Conservation (phyloP, 2,797 vertebrate genomes). For the Semaprochilodus insignis region DNA sequence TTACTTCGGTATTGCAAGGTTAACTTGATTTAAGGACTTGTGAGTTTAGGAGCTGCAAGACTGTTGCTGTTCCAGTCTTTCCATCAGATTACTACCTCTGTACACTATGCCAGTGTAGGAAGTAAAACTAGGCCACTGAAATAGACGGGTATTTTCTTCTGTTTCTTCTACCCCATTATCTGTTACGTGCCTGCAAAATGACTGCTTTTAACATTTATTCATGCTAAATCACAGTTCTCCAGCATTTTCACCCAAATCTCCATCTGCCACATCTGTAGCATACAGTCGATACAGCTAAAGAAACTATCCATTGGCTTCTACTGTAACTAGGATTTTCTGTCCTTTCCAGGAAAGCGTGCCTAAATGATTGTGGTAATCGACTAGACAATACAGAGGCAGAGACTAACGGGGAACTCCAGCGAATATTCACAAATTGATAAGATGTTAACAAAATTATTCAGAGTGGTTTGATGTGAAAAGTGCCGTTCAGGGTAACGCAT, state of each 20-base stretch:
- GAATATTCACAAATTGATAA: no score
- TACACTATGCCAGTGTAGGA: background rate
- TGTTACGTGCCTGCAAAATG: background rate
- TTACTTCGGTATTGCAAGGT: background rate
- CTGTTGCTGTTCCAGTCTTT: background rate
- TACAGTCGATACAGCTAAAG: background rate
- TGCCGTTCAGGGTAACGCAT: no score
- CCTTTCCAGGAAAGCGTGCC: no score
- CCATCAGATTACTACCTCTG: background rate
- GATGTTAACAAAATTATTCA: no score
- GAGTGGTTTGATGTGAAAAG: no score
- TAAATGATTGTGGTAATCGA: no score
- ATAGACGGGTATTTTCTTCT: background rate
- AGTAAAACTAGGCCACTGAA: slow-evolving; percentile 14
- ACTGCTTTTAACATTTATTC: background rate
- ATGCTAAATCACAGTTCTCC: background rate
- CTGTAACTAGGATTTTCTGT: background rate
- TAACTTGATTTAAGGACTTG: background rate
- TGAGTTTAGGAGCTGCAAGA: background rate
- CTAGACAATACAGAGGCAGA: no score
- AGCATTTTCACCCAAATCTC: background rate
- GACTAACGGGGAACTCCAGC: no score
- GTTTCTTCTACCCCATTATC: background rate
- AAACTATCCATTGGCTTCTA: background rate
- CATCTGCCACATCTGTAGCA: background rate